Percentiles rank a stretch among this genome's conserved stretches.
Conservation (phyloP, 2,797 vertebrate genomes). For the Hyperoplus immaculatus region DNA sequence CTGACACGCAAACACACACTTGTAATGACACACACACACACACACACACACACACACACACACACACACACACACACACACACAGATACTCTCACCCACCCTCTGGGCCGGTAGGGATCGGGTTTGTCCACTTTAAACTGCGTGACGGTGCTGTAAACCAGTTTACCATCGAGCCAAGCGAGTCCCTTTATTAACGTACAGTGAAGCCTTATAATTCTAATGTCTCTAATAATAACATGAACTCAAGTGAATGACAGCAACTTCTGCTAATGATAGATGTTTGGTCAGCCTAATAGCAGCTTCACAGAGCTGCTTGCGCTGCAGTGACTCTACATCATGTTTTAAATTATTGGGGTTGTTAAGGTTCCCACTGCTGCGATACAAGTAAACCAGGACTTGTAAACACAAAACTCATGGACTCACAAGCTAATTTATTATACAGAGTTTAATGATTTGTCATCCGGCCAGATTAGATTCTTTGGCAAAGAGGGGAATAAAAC, state of each 20-base stretch:
- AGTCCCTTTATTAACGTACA: conserved; percentile 43
- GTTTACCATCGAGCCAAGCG: neutral
- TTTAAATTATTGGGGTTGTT: conserved; percentile 27
- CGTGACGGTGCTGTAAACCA: conserved; percentile 42
- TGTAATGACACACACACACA: conserved; percentile 12
- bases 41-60: neutral
- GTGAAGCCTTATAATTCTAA: conserved; percentile 10
- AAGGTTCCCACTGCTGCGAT: conserved; percentile 18
- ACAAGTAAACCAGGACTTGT: conserved; percentile 33
- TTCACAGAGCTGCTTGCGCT: neutral
- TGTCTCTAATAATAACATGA: neutral
- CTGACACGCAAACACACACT: conserved; percentile 25
- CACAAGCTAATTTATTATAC: conserved; percentile 34
- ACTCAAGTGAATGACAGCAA: neutral
- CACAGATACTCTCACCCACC: conserved; percentile 15
- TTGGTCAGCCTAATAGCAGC: neutral
- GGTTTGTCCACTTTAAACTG: conserved; percentile 3
- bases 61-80: conserved; percentile 26
- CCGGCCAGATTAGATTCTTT: conserved; percentile 21
- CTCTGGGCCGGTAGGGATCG: conserved; percentile 23
- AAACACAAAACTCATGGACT: conserved; percentile 40
- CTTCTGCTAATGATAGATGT: neutral
- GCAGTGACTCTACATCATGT: neutral
- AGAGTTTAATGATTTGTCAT: conserved; percentile 27
- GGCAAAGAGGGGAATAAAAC: conserved; percentile 19